These are phyloP conservation scores for Agapostemon virescens DNA, from an alignment of 2,888 invertebrate species.

Conservation along the genomic window DNA sequence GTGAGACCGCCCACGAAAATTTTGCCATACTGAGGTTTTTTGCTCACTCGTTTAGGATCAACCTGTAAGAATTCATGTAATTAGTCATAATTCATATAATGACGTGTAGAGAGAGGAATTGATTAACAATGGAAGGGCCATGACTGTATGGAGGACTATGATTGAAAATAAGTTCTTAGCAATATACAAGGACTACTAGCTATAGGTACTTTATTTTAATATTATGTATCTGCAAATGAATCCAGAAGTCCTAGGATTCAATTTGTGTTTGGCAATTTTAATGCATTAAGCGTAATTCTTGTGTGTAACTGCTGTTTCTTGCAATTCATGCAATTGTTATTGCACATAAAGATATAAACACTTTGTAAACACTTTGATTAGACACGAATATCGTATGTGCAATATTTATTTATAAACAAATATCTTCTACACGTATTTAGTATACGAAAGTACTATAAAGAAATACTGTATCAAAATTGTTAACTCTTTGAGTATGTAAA, in stretches of 20 bases:
- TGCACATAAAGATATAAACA: no score
- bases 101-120: background rate
- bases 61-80: constrained; percentile 80
- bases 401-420: background rate
- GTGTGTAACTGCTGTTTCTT: background rate
- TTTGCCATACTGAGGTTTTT: constrained; percentile 84
- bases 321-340: background rate
- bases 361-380: background rate
- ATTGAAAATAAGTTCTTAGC: background rate
- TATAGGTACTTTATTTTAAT: background rate
- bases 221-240: background rate
- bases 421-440: no score
- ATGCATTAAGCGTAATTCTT: background rate
- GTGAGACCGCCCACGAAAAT: constrained; percentile 86
- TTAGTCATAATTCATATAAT: background rate
- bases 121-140: background rate
- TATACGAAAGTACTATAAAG: background rate
- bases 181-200: background rate
- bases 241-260: background rate
- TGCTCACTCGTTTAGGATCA: constrained; percentile 85
- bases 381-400: background rate
- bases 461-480: background rate
- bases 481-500: background rate
- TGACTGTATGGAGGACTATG: no score
- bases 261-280: background rate